These are phyloP conservation scores for Moxostoma hubbsi DNA, from an alignment of 2,797 vertebrate species.

Conservation along the genomic window DNA sequence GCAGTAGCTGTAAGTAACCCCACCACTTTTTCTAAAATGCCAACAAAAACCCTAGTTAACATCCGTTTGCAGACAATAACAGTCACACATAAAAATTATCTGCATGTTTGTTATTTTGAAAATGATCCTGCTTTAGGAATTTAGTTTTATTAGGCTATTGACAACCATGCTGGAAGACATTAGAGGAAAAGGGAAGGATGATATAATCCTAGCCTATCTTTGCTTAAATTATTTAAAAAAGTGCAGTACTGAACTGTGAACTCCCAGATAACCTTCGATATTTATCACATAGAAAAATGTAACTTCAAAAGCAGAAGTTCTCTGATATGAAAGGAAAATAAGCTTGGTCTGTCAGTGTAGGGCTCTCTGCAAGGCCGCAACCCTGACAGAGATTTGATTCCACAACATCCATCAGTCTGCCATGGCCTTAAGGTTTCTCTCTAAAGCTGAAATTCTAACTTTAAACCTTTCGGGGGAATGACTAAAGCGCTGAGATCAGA, in stretches of 20 bases:
- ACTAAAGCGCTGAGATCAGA: conserved; percentile 25
- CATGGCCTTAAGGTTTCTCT: conserved; percentile 29
- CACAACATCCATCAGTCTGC: conserved; percentile 29
- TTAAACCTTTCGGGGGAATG: conserved; percentile 30
- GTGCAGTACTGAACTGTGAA: conserved; percentile 21
- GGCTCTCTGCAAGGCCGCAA: conserved; percentile 19
- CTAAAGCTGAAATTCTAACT: background rate
- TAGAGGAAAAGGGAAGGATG: conserved; percentile 1
- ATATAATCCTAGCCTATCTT: background rate
- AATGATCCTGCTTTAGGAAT: conserved; percentile 31
- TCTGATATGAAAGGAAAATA: conserved; percentile 27
- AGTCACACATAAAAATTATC: background rate
- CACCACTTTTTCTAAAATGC: conserved; percentile 13
- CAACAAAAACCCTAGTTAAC: conserved; percentile 45
- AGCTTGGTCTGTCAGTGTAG: conserved; percentile 3
- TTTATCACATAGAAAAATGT: conserved; percentile 17
- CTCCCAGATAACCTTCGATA: conserved; percentile 35
- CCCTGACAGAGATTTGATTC: conserved; percentile 43
- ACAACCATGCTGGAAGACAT: background rate
- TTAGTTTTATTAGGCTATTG: conserved; percentile 18
- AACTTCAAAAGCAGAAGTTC: conserved; percentile 32
- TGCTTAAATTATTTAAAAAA: conserved; percentile 39
- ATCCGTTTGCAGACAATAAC: conserved; percentile 34
- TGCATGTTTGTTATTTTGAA: background rate
- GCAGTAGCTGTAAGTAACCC: conserved; percentile 27